Evolutionary conservation across 2,113 vertebrate genomes (phyloP).

Genomic region (Mugil cephalus): DNA sequence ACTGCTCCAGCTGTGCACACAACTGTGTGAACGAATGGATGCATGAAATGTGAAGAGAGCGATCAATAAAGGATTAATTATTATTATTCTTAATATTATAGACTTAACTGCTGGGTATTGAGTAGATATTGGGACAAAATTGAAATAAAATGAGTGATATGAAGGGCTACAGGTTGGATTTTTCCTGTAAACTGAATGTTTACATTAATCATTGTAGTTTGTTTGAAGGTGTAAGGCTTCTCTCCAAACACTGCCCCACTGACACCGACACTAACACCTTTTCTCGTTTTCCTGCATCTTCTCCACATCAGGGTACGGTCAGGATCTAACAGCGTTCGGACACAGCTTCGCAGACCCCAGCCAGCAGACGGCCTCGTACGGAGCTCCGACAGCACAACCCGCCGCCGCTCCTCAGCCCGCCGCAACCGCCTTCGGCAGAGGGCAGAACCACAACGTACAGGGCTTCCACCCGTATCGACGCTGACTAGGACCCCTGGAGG

Average conservation of each 20-base stretch:
- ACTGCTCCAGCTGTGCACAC: too few species aligned
- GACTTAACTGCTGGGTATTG: not conserved
- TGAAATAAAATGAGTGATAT: too few species aligned
- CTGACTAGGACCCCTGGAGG: conserved; percentile 79
- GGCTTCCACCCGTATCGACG: conserved; percentile 99
- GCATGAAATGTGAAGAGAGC: too few species aligned
- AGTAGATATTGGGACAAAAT: not conserved
- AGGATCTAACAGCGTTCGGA: conserved; percentile 96
- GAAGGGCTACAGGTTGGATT: conserved; percentile 28
- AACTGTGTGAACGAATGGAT: too few species aligned
- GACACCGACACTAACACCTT: not conserved
- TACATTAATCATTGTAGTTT: not conserved
- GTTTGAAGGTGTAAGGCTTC: conserved; percentile 24
- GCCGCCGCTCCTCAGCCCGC: conserved; percentile 89
- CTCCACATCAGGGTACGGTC: conserved; percentile 90
- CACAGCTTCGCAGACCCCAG: conserved; percentile 96
- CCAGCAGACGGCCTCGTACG: conserved; percentile 92
- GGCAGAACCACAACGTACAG: conserved; percentile 99
- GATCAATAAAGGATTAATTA: too few species aligned
- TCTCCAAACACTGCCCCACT: not conserved
- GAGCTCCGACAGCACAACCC: conserved; percentile 91
- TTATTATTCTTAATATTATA: too few species aligned
- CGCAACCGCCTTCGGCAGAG: conserved; percentile 91
- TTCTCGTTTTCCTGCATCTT: not conserved
- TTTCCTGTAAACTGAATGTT: conserved; percentile 10